These are phyloP conservation scores for Alloscopus bannaensis DNA, from an alignment of 2,888 invertebrate genomes.

Conservation along the genomic window DNA sequence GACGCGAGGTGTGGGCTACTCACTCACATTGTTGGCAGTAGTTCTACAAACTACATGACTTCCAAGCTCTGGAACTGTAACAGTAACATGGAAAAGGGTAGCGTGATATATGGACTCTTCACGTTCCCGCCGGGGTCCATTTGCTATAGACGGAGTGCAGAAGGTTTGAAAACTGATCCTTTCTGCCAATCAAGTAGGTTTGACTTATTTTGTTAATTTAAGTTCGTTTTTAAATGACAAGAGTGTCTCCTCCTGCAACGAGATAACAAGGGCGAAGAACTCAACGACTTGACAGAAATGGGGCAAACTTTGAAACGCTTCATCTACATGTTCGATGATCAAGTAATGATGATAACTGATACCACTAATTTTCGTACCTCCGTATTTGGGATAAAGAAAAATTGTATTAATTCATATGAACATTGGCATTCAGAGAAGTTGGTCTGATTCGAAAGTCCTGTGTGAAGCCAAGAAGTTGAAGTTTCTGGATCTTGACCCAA, in stretches of 20 bases:
- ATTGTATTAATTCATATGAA: neutral
- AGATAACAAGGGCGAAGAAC: neutral
- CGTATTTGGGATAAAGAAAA: neutral
- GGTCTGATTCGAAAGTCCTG: constrained; percentile 24
- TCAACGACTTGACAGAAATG: constrained; percentile 26
- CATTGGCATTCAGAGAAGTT: constrained; percentile 42
- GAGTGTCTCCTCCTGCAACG: neutral
- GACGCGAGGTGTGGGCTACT: constrained; percentile 36
- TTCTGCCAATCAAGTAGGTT: neutral
- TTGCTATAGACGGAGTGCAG: constrained; percentile 25
- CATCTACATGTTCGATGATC: constrained; percentile 41
- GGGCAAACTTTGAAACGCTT: constrained; percentile 36
- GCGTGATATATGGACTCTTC: constrained; percentile 25
- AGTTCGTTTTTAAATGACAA: neutral
- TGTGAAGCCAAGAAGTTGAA: constrained; percentile 35
- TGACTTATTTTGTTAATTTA: neutral
- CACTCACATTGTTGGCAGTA: constrained; percentile 9
- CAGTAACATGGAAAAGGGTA: neutral
- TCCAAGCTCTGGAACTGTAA: constrained; percentile 32
- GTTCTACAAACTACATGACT: constrained; percentile 30
- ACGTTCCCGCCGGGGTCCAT: constrained; percentile 38
- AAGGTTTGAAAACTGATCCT: constrained; percentile 16
- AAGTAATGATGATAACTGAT: constrained; percentile 10
- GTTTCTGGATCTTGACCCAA: constrained; percentile 31
- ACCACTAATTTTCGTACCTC: neutral